Conservation (phyloP, 2,113 vertebrate genomes). For the Pygoscelis adeliae region DNA sequence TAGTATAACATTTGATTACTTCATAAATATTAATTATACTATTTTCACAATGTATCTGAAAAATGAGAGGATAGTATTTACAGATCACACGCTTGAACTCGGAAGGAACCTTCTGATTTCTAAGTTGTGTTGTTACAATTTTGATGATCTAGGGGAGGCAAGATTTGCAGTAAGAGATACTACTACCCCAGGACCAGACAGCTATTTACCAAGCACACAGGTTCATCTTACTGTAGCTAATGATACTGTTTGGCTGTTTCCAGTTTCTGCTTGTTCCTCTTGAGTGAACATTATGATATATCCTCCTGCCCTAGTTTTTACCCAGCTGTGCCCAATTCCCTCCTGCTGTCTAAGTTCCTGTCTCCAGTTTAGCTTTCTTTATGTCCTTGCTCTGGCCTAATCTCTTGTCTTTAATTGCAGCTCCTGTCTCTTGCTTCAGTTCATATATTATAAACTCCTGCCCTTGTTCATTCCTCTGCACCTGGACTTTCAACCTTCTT, state of each 20-base stretch:
- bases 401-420: neutral
- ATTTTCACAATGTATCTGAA: neutral
- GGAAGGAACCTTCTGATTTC: neutral
- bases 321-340: neutral
- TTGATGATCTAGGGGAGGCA: neutral
- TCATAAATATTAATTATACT: neutral
- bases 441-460: neutral
- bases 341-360: neutral
- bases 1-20: neutral
- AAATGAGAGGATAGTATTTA: neutral
- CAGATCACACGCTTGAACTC: neutral
- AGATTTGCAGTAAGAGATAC: neutral
- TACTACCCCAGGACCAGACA: neutral
- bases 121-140: neutral
- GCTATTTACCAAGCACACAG: neutral
- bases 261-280: neutral
- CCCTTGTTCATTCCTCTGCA: neutral
- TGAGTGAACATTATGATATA: neutral
- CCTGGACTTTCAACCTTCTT: neutral
- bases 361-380: neutral
- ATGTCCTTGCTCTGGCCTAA: neutral
- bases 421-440: neutral
- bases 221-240: neutral
- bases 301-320: neutral
- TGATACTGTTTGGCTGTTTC: neutral